Base-by-base conservation (phyloP, 2,888 invertebrate genomes). In the Sarcophaga rosellei region DNA sequence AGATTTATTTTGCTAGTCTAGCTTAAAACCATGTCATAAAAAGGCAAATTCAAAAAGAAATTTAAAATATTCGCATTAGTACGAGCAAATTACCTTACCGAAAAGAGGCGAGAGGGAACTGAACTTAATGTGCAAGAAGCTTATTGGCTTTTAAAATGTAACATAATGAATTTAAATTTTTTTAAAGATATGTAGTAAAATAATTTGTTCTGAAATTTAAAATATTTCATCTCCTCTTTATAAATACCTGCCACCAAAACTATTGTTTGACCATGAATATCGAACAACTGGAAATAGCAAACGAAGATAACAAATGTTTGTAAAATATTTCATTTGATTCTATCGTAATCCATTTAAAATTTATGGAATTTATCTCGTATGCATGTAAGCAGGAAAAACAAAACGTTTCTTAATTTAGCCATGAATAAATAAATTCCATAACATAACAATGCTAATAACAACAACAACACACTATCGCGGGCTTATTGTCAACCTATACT, bases 291-390 rank as follows among this genome's bases (percentile, higher is more conserved):
- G 4, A 53, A 53, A 53, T 53, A 17, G 1, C 17, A 53, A 53
- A 17, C 4, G 53, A 17, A 53, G 12, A 53, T 17, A 53, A 25
- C 23, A 61, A 57, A 66, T 68, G 57, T 44, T 45, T 47, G 17
- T 66, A 68, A 20, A 47, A 47, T 62, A 21, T 25, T 53, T 4
- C 17, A 72, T 82, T 66, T 72, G 59, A 77, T 72, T 61, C 23
- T 20, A 53, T 78, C 23, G 72, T 76, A 84, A 84, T 35, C 79
- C 79, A 61, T 84, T 80, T 74, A 35, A 72, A 80, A 84, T 84
- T 84, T 80, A 84, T 84, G 79, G 53, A 44, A 80, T 76, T 76
- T 66, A 75, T 74, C 45, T 75, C 45, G 15, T 69, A 69, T 20
- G 23, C 2, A 35, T 21, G 21, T 15, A 23, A 69, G 44, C 12